Base-by-base conservation (phyloP, 2,113 vertebrate species). In the Monarcha castaneiventris region DNA sequence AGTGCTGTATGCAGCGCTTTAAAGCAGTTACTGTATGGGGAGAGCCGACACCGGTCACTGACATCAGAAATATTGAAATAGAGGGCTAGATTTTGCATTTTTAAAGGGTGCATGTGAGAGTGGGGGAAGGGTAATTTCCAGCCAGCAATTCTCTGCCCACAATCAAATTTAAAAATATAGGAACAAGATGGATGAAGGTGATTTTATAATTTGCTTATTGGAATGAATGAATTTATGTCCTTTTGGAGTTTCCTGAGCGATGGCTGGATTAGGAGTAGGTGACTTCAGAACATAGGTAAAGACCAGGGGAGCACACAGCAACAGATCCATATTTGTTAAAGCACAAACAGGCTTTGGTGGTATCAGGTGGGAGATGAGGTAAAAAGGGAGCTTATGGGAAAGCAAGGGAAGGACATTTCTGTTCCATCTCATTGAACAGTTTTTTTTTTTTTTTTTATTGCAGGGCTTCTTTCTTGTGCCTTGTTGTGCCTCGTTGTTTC, bases 1-100 rank as follows among this genome's bases (percentile, higher is more conserved):
- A 97, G 97, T 97, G 96, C 97, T 98, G 96, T 98, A 96, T 98
- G 97, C 98, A 97, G 97, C 74, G 97, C 98, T 97, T 98, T 98
- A 97, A 97, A 98, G 98, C 97, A 96, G 97, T 97, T 97, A 97
- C 98, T 97, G 97, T 97, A 96, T 97, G 97, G 78, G 95, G 95
- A 87, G 97, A 96, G 78, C 95, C 16, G 88, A 97, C 96, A 58
- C 95, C 76, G 98, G 98, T 97, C 98, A 95, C 94, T 87, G 95
- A 77, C 96, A 95, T 97, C 97, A 97, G 96, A 97, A 97, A 92
- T 96, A 97, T 95, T 90, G 44, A 97, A 95, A 97, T 95, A 72
- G 78, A 95, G 94, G 84, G 93, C 94, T 97, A 77, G 81, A 82
- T 90, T 94, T 97, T 96, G 97, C 92, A 82, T 96, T 96, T 95